Base-by-base conservation (phyloP, 1,140 invertebrate species). In the Chironomus striatipennis region DNA sequence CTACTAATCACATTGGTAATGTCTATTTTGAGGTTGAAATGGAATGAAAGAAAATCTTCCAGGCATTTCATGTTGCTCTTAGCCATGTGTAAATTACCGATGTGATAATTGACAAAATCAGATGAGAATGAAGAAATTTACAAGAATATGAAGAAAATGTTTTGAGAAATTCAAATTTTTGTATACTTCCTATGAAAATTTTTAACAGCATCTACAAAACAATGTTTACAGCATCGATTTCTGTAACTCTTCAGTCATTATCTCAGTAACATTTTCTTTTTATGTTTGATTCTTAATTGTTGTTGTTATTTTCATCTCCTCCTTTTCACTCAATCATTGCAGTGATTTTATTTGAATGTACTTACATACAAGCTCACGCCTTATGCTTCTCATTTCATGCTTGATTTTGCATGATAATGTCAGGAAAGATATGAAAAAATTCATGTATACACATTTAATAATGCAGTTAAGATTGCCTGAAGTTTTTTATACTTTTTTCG, bases 41-140 rank as follows among this genome's bases (percentile, higher is more conserved):
- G 24, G 5, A 2, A 34, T 34, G 24, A 34, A 34, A 34, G 24
- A 34, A 34, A 34, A 34, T 2, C 5, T 34, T 34, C 24, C 24
- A 34, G 24, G 2, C 24, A 34, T 5, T 34, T 34, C 24, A 34
- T 34, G 24, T 34, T 34, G 24, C 24, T 34, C 24, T 34, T 34
- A 34, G 24, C 24, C 24, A 34, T 34, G 47, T 70, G 65, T 70
- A 70, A 70, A 70, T 70, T 70, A 18, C 20, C 10, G 65, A 70
- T 21, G 65, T 70, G 65, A 20, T 70, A 70, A 70, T 70, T 70
- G 65, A 70, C 65, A 10, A 18, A 70, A 70, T 70, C 65, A 18
- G 65, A 12, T 10, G 12, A n/a, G 12, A 57, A 57, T 12, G 47
- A 34, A 34, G 24, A 34, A 34, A 34, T 57, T 12, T 5, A n/a